Conservation (phyloP, 2,113 vertebrate species). For the Cheirogaleus medius region DNA sequence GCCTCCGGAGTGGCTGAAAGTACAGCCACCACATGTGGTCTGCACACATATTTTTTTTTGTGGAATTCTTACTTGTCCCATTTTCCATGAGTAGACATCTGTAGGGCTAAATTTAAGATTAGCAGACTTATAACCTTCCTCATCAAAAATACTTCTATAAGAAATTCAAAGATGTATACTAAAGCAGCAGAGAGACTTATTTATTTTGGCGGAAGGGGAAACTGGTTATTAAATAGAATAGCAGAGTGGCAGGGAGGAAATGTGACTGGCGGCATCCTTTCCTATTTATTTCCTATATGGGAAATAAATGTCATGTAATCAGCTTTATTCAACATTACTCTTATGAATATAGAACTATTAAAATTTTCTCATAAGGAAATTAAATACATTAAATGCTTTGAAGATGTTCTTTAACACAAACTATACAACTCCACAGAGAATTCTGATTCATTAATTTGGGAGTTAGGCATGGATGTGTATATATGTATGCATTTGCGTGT, state of each 20-base stretch:
- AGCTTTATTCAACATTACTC: background rate
- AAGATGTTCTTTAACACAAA: background rate
- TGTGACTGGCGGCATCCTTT: background rate
- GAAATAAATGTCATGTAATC: background rate
- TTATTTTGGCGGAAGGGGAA: background rate
- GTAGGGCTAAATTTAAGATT: constrained; percentile 32
- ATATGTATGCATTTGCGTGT: background rate
- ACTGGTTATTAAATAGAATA: background rate
- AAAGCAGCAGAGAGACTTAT: background rate
- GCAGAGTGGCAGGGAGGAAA: background rate
- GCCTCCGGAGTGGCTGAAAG: background rate
- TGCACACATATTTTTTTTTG: background rate
- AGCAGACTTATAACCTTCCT: background rate
- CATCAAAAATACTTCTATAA: constrained; percentile 1
- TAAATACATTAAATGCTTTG: constrained; percentile 15
- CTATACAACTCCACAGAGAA: background rate
- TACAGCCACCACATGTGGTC: background rate
- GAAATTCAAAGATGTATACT: background rate
- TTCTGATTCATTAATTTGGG: background rate
- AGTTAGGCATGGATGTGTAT: background rate
- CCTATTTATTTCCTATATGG: background rate
- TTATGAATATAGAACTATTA: background rate
- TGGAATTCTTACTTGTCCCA: constrained; percentile 43
- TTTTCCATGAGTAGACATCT: constrained; percentile 34
- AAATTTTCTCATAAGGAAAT: background rate